Evolutionary conservation across 2,113 vertebrate species (phyloP).

Genomic region (Nematolebias whitei): DNA sequence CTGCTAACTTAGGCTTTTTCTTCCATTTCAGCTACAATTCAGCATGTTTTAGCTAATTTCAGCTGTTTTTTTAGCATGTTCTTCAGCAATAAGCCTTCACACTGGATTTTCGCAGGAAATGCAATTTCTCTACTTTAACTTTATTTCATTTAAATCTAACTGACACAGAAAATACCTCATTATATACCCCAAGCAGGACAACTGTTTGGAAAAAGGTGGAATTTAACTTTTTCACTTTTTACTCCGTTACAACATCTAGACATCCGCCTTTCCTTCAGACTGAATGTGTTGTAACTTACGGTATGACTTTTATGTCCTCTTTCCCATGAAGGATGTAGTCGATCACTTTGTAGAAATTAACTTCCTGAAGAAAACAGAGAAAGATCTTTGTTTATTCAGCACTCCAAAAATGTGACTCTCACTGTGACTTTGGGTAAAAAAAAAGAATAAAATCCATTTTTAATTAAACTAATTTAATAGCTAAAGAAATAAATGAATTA

Average conservation of each 20-base stretch:
- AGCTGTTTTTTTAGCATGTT: too few relatives aligned
- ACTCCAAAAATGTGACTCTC: not conserved
- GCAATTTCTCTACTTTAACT: too few relatives aligned
- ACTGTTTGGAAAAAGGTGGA: not conserved
- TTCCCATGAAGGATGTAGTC: conserved; percentile 85
- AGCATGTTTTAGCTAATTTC: too few relatives aligned
- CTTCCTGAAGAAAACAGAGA: conserved; percentile 67
- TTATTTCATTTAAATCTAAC: not conserved
- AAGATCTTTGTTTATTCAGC: not conserved
- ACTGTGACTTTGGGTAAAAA: too few relatives aligned
- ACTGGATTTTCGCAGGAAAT: too few relatives aligned
- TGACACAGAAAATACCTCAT: not conserved
- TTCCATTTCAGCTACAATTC: too few relatives aligned
- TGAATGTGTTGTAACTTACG: conserved; percentile 69
- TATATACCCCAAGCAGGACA: not conserved
- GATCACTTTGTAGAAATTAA: conserved; percentile 83
- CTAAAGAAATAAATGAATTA: too few relatives aligned
- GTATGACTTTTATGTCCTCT: conserved; percentile 86
- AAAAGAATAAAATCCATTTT: too few relatives aligned
- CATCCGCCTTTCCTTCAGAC: too few relatives aligned
- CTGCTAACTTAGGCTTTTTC: too few relatives aligned
- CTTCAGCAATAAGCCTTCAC: too few relatives aligned
- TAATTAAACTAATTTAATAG: not conserved
- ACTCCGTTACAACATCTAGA: too few relatives aligned
- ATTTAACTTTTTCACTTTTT: not conserved